Base-by-base conservation (phyloP, 2,888 invertebrate genomes). In the Euzetes globulus region DNA sequence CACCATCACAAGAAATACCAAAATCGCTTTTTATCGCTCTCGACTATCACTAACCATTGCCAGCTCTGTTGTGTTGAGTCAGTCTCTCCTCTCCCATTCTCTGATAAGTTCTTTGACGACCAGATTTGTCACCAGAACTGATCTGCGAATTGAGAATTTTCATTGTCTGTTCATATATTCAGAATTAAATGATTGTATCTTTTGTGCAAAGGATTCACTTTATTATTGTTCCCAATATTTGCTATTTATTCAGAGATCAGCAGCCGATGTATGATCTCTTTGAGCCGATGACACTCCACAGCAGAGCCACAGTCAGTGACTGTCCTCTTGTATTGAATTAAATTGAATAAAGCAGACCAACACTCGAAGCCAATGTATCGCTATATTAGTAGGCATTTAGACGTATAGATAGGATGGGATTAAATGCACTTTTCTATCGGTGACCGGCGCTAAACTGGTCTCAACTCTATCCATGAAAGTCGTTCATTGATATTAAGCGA, bases 1-100 rank as follows among this genome's bases (percentile, higher is more conserved):
- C 70, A 70, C 70, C 41, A 70, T 15, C 17, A 70, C 5, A 45
- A 70, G 70, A 70, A 70, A 70, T 70, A 70, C 70, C 47, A 70
- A 70, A 65, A 70, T 70, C 47, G 27, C 41, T 25, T 70, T 70
- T 70, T 70, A 70, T 70, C 70, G 19, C 22, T 45, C 22, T 9
- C 13, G 4, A 19, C 41, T 70, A 70, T 70, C 70, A 19, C 47
- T n/a, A 13, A 9, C 19, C 70, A 47, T 65, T 65, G 19, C n/a
- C 7, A 33, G 29, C 37, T 65, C 63, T 37, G 37, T 65, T 9
- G 37, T 13, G 9, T 65, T n/a, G 7, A n/a, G 33, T 33, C 29
- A 17, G 27, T 22, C 58, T 29, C 22, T 58, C 58, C 27, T 58
- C 27, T 58, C 15, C 58, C 29, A 27, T 58, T 58, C 27, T 58